Conservation (phyloP, 2,888 invertebrate genomes). For the Eledona agricola region DNA sequence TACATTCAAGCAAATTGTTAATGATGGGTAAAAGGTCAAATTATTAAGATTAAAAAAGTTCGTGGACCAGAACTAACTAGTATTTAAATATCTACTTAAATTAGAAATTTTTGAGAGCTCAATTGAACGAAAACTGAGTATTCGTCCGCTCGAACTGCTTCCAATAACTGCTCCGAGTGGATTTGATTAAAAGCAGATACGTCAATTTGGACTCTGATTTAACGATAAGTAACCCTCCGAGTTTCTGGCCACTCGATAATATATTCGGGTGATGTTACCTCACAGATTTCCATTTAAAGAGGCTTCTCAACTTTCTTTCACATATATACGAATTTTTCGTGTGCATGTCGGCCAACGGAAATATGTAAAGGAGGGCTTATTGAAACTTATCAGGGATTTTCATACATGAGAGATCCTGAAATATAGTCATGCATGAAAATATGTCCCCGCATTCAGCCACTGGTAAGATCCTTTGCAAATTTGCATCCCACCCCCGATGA, state of each 20-base stretch:
- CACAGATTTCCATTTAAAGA: slow-evolving; percentile 56
- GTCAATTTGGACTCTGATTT: slow-evolving; percentile 56
- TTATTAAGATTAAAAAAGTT: no score
- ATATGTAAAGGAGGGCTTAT: slow-evolving; percentile 34
- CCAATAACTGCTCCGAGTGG: slow-evolving; percentile 45
- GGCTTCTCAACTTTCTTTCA: slow-evolving; percentile 40
- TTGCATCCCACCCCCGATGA: no score
- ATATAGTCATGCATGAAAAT: slow-evolving; percentile 31
- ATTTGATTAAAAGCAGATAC: slow-evolving; percentile 57
- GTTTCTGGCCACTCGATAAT: slow-evolving; percentile 49
- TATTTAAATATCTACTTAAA: no score
- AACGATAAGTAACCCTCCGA: slow-evolving; percentile 53
- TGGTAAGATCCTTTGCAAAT: no score
- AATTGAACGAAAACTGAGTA: slow-evolving; percentile 41
- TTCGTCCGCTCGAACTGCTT: slow-evolving; percentile 40
- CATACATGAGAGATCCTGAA: slow-evolving; percentile 29
- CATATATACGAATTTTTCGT: slow-evolving; percentile 26
- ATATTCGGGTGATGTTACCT: slow-evolving; percentile 52
- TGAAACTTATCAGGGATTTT: slow-evolving; percentile 38
- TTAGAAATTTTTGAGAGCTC: slow-evolving; percentile 31
- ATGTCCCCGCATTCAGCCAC: slow-evolving; percentile 22
- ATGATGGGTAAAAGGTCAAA: no score
- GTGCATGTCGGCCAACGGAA: slow-evolving; percentile 28
- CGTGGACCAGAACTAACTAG: no score
- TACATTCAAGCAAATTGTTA: no score